Conservation (phyloP, 2,888 invertebrate genomes). For the Zonitis immaculata region DNA sequence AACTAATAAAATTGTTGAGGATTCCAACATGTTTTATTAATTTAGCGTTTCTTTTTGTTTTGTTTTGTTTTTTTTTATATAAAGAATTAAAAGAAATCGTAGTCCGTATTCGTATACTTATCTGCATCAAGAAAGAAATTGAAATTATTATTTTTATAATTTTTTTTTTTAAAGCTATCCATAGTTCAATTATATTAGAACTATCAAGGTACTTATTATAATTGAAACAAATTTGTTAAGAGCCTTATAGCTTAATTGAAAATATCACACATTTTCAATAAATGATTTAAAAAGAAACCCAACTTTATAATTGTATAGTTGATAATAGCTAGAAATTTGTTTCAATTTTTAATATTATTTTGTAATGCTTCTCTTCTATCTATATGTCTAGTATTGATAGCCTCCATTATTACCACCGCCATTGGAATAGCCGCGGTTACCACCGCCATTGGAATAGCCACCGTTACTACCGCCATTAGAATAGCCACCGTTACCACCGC, state of each 20-base stretch:
- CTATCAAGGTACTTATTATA: constrained; percentile 18
- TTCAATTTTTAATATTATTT: not conserved
- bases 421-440: no score
- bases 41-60: no score
- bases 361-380: not conserved
- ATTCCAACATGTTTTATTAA: constrained; percentile 8
- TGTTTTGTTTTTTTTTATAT: no score
- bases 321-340: not conserved
- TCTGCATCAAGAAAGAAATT: constrained; percentile 7
- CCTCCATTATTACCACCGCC: no score
- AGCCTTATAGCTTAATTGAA: not conserved
- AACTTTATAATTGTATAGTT: not conserved
- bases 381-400: constrained; percentile 38
- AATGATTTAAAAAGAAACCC: no score
- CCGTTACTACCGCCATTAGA: no score
- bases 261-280: constrained; percentile 7
- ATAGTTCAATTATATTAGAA: constrained; percentile 11
- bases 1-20: constrained; percentile 7
- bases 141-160: constrained; percentile 9
- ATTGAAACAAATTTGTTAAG: constrained; percentile 9
- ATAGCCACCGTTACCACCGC: no score
- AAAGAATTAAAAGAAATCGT: constrained; percentile 16
- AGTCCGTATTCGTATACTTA: constrained; percentile 27
- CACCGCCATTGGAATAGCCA: no score
- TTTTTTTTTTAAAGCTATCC: constrained; percentile 20